Base-by-base conservation (phyloP, 2,797 vertebrate species). In the Meda fulgida region DNA sequence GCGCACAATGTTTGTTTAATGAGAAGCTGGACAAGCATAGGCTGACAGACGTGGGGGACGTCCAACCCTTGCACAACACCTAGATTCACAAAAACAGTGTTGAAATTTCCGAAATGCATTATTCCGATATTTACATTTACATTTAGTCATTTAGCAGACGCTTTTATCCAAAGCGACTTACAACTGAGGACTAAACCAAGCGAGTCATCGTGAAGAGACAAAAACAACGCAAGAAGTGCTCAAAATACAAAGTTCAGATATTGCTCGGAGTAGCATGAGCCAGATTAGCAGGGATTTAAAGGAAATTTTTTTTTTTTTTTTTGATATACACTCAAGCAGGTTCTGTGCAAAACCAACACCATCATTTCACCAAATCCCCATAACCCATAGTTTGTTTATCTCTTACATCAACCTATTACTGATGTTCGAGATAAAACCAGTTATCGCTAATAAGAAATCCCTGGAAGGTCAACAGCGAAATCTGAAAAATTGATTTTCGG, bases 1-100 rank as follows among this genome's bases (percentile, higher is more conserved):
- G 63, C 76, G 53, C 80, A 83, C 48, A 9, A 80, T 86, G 85
- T 88, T 89, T 81, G 83, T 88, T 85, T 88, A 88, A 69, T 67
- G 58, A 84, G 60, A 51, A 88, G 80, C 77, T 60, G 78, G 81
- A 79, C 78, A 78, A 78, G 87, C 73, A 73, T 81, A 73, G 80
- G 81, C 71, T 83, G 85, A 84, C 76, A 80, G 66, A 79, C 26
- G 5, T 46, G 67, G 65, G 23, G 58, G 85, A 77, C 66, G 66
- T 78, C 77, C 86, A 63, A 53, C 31, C 40, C 48, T 80, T 69
- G 78, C 48, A 46, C 83, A 79, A 34, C 84, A 78, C 48, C 80
- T 84, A 69, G 23, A 70, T 34, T 65, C 7, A 66, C 18, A 63
- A 55, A 77, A 66, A 69, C 60, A 43, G 19, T 40, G 23, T 23